Evolutionary conservation across 2,888 invertebrate genomes (phyloP).

Genomic region (Ornithoptera alexandrae): DNA sequence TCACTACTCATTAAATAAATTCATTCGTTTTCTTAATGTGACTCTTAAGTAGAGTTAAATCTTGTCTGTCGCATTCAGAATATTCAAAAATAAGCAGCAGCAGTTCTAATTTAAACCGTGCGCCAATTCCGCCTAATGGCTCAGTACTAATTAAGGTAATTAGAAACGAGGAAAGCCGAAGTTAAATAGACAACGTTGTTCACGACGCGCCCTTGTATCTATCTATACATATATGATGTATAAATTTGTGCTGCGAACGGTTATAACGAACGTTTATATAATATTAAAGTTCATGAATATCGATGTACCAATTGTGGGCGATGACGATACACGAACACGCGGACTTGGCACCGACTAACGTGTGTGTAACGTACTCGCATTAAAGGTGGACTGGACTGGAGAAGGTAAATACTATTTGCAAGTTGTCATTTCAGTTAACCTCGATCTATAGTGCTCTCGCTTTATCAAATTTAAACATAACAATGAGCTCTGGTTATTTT

Average conservation of each 20-base stretch:
- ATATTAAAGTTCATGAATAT: slow-evolving; percentile 36
- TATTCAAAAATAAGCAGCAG: slow-evolving; percentile 69
- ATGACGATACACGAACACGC: slow-evolving; percentile 41
- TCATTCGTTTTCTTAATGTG: too few species aligned
- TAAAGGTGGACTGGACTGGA: slow-evolving; percentile 50
- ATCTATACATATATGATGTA: slow-evolving; percentile 15
- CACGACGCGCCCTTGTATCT: slow-evolving; percentile 36
- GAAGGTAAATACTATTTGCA: slow-evolving; percentile 69
- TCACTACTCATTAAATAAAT: too few species aligned
- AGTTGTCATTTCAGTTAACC: slow-evolving; percentile 57
- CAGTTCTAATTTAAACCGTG: slow-evolving; percentile 65
- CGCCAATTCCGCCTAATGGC: slow-evolving; percentile 61
- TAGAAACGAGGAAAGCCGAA: slow-evolving; percentile 50
- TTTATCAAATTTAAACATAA: slow-evolving; percentile 69
- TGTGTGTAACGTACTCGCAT: slow-evolving; percentile 37
- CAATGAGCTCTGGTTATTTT: slow-evolving; percentile 62
- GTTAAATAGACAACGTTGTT: slow-evolving; percentile 42
- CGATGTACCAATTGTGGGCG: slow-evolving; percentile 39
- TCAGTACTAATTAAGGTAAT: slow-evolving; percentile 73
- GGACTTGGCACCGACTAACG: slow-evolving; percentile 54
- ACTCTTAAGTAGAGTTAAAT: slow-evolving; percentile 67
- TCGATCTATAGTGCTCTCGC: slow-evolving; percentile 54
- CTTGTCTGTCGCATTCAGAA: slow-evolving; percentile 59
- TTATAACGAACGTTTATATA: slow-evolving; percentile 18
- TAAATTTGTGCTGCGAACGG: slow-evolving; percentile 31